These are phyloP conservation scores for Dinocampus coccinellae DNA, from an alignment of 2,888 invertebrate species.

Conservation along the genomic window DNA sequence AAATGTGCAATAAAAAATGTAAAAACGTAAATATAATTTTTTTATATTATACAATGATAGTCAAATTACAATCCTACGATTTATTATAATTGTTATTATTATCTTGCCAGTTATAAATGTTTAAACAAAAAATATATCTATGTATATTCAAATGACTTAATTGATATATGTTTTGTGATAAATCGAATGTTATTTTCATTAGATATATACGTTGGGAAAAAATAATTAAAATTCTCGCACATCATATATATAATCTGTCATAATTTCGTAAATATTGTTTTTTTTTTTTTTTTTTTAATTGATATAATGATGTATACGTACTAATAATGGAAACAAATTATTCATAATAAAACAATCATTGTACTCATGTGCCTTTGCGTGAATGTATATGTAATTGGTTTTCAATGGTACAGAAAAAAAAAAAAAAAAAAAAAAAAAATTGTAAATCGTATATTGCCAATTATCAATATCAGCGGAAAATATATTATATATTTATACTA, in stretches of 20 bases:
- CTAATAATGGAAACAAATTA: background rate
- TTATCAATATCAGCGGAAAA: background rate
- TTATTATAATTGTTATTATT: background rate
- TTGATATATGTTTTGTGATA: background rate
- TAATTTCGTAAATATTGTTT: background rate
- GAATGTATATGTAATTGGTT: no score
- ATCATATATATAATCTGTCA: no score
- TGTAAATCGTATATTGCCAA: background rate
- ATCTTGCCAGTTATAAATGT: slow-evolving; percentile 9
- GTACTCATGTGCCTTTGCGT: slow-evolving; percentile 8
- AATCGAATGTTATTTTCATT: no score
- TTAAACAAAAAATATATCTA: background rate
- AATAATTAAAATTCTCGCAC: no score
- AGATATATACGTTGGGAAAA: no score
- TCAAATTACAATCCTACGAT: background rate
- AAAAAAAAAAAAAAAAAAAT: background rate
- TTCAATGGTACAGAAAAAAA: no score
- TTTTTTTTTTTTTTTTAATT: background rate
- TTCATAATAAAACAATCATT: slow-evolving; percentile 7
- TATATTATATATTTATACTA: background rate
- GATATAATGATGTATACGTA: background rate
- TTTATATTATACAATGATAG: background rate
- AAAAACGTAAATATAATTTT: background rate
- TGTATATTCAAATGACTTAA: background rate
- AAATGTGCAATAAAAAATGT: no score